Evolutionary conservation across 2,113 vertebrate species (phyloP).

Genomic region (Phaethornis superciliosus): DNA sequence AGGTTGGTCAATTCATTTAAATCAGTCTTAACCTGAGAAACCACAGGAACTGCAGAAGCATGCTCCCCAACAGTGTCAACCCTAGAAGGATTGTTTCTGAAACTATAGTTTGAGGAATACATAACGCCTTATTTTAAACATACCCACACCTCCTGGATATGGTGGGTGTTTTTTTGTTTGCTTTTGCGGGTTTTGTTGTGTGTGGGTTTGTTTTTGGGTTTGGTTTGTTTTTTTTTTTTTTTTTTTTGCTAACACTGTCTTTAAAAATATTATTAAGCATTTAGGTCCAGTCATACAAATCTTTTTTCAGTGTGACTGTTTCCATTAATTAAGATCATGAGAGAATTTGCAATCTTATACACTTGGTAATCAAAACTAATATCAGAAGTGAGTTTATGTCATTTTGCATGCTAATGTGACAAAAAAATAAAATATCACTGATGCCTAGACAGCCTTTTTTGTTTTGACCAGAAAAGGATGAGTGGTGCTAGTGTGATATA

Average conservation of each 20-base stretch:
- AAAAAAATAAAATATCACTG: not conserved
- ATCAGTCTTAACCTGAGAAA: not conserved
- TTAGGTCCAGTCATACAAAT: conserved; percentile 31
- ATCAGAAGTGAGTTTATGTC: conserved; percentile 20
- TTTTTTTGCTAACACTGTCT: not conserved
- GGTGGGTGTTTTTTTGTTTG: not conserved
- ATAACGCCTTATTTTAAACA: not conserved
- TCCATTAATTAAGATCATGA: conserved; percentile 47
- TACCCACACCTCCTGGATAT: not conserved
- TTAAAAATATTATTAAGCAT: conserved; percentile 34
- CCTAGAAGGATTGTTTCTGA: not conserved
- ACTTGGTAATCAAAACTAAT: conserved; percentile 60
- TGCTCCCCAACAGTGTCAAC: not conserved
- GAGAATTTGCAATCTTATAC: conserved; percentile 34
- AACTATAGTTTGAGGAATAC: not conserved
- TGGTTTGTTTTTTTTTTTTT: no score
- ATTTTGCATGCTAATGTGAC: not conserved
- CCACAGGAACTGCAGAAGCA: not conserved
- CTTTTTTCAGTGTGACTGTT: conserved; percentile 20
- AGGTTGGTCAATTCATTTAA: conserved; percentile 33
- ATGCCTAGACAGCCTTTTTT: not conserved
- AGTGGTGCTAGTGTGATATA: not conserved
- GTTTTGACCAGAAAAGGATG: not conserved
- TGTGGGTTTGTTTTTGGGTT: no score
- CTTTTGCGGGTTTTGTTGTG: no score